Evolutionary conservation across 2,113 vertebrate genomes (phyloP), one percentile per base, ranked within the genome.

Genomic region (Calypte anna): DNA sequence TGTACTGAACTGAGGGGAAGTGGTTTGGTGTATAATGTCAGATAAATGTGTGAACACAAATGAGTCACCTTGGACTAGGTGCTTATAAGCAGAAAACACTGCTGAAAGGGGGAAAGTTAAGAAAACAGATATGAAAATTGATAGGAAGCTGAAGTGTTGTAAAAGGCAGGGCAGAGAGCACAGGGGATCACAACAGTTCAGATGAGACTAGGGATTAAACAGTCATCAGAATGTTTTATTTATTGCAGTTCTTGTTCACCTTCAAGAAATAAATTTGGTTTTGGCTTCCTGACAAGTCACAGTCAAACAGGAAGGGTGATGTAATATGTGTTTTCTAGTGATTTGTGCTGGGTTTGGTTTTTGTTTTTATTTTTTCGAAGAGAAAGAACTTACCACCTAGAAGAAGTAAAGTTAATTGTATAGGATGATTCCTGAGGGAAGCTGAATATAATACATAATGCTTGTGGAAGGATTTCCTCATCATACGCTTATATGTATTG

Each of bases 171-270:
- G 25, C 67, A 73, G 64, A 73, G 58, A 64, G 10, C 61, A 50
- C 13, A 11, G 2, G 9, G n/a, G 14, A 72, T 78, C 66, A 46
- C 57, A 61, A 68, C 33, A 59, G 6, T 73, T 54, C 27, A 54
- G 50, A 84, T 68, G 30, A 74, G 48, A 75, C 30, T 11, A 36
- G 44, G 55, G 30, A 55, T 86, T 84, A 79, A 78, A 48, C 22
- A 63, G 58, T 67, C n/a, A 36, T 93, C 66, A 23, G 22, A 24
- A 24, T 83, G 48, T 22, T 94, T 91, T 90, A 54, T 94, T 91
- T 90, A 54, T 78, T 78, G 57, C 73, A 78, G 58, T 46, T 84
- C 86, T 81, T 94, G 27, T 86, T 95, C 88, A 91, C 50, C 66
- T 96, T 88, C 50, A 46, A 27, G 57, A 66, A 86, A 43, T 91